phyloP scores from a whole-genome alignment of 1,140 invertebrate species.

The Lasaia peninsularis region DNA sequence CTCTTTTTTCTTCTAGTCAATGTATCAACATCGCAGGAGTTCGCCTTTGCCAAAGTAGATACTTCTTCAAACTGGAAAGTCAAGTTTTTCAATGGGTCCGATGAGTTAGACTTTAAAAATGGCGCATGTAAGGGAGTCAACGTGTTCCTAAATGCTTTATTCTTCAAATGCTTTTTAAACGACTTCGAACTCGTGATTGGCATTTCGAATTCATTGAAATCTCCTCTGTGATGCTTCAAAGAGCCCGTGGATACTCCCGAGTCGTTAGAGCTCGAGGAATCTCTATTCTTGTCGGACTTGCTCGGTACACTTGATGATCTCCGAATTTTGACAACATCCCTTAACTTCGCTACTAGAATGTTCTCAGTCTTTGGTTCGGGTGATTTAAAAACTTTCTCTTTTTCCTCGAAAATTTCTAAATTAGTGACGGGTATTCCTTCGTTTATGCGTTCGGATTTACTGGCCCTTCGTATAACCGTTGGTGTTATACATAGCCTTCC shows the following conservation, averaged over 20 bases:
- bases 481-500: conserved; percentile 58
- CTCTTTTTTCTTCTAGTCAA: conserved; percentile 61
- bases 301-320: conserved; percentile 89
- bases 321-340: conserved; percentile 82
- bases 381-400: conserved; percentile 48
- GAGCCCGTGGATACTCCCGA: conserved; percentile 88
- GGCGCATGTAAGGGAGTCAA: conserved; percentile 78
- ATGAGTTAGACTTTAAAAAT: conserved; percentile 84
- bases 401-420: conserved; percentile 20
- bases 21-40: conserved; percentile 83
- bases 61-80: conserved; percentile 85
- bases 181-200: conserved; percentile 76
- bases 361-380: conserved; percentile 59
- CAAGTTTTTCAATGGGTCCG: conserved; percentile 84
- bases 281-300: conserved; percentile 85
- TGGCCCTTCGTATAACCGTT: conserved; percentile 55
- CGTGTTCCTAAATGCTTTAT: conserved; percentile 54
- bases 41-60: conserved; percentile 81
- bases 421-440: conserved; percentile 39
- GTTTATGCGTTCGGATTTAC: conserved; percentile 56
- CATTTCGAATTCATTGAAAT: conserved; percentile 82
- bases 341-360: conserved; percentile 60
- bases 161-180: conserved; percentile 70
- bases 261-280: conserved; percentile 90
- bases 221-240: conserved; percentile 79